Evolutionary conservation across 2,888 invertebrate genomes (phyloP).

Genomic region (Andrena praecox): DNA sequence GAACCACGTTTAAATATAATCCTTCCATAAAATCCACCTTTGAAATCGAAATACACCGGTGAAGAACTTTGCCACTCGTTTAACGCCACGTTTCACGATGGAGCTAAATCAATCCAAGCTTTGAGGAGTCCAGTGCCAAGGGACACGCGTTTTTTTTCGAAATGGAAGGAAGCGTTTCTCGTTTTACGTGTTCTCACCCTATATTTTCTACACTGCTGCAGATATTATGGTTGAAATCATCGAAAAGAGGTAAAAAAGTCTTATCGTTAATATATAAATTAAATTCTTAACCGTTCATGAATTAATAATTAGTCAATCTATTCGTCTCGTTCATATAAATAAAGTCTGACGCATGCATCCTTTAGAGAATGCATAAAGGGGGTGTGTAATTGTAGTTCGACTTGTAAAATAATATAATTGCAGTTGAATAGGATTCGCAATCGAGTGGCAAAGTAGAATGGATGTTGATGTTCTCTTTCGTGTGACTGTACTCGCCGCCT

Average conservation of each 20-base stretch:
- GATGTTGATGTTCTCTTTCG: not conserved
- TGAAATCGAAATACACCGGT: slow-evolving; percentile 8
- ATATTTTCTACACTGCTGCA: too few relatives aligned
- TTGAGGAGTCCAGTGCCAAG: not conserved
- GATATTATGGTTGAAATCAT: too few relatives aligned
- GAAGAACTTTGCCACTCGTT: not conserved
- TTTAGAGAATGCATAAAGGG: too few relatives aligned
- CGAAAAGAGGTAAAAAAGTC: too few relatives aligned
- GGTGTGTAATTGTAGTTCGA: not conserved
- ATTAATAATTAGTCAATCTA: too few relatives aligned
- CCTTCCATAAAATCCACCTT: not conserved
- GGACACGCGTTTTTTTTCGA: not conserved
- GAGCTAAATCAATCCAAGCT: not conserved
- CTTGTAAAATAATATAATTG: not conserved
- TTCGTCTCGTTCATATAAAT: too few relatives aligned
- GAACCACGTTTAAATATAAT: not conserved
- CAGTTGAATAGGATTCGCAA: not conserved
- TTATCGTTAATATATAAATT: too few relatives aligned
- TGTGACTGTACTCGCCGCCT: slow-evolving; percentile 15
- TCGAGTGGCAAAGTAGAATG: not conserved
- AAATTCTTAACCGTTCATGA: too few relatives aligned
- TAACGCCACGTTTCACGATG: slow-evolving; percentile 9
- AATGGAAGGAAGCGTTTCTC: slow-evolving; percentile 32
- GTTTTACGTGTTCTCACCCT: too few relatives aligned
- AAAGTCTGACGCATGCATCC: too few relatives aligned